A percentile compares a stretch with the other conserved stretches of the same genome.
Evolutionary conservation across 2,113 vertebrate species (phyloP).

Genomic region (Chaetops frenatus): DNA sequence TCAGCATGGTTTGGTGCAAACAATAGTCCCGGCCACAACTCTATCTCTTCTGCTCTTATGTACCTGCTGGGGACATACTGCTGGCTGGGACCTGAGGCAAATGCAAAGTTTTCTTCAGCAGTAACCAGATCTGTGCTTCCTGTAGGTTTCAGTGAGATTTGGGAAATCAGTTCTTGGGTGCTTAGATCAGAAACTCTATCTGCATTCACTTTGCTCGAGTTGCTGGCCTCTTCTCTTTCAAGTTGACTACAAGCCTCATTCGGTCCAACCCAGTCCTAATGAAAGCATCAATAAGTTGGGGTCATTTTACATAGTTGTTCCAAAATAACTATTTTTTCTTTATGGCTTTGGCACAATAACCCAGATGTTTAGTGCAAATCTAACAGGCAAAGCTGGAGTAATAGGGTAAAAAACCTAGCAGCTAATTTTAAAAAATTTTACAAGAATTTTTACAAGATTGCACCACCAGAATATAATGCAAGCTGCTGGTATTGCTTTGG

Average conservation of each 20-base stretch:
- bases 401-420: neutral
- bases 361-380: neutral
- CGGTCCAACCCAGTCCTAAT: constrained; percentile 45
- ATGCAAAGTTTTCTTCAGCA: neutral
- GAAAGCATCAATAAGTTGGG: neutral
- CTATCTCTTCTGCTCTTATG: neutral
- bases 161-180: neutral
- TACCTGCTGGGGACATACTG: neutral
- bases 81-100: neutral
- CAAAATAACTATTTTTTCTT: neutral
- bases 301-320: neutral
- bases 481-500: neutral
- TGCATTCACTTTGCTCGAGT: neutral
- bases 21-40: neutral
- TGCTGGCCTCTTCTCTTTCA: neutral
- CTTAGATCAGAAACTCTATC: neutral
- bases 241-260: neutral
- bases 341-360: neutral
- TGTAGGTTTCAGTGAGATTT: neutral
- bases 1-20: neutral
- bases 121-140: neutral
- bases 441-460: neutral
- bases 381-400: neutral
- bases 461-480: neutral
- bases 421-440: neutral